These are phyloP conservation scores for Zosterops borbonicus DNA, from an alignment of 2,113 vertebrate genomes.

Conservation along the genomic window DNA sequence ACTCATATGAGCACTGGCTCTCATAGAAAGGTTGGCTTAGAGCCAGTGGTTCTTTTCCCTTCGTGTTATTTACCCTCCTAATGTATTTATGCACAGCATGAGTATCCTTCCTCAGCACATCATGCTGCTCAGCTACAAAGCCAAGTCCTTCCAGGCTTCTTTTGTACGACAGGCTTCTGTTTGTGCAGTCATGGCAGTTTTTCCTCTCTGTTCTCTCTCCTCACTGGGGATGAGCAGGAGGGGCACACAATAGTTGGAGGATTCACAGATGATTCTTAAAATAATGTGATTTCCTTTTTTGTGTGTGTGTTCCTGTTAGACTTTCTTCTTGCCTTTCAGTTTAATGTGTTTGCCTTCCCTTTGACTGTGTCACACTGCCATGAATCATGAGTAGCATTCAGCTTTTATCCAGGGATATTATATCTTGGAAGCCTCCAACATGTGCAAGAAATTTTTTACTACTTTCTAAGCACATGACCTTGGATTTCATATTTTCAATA, in stretches of 20 bases:
- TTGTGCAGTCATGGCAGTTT: background rate
- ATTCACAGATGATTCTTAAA: background rate
- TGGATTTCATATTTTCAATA: background rate
- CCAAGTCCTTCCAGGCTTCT: background rate
- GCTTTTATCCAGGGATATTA: background rate
- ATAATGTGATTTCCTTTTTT: background rate
- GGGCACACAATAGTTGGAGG: background rate
- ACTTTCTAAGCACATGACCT: background rate
- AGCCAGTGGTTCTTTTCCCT: background rate
- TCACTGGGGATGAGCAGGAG: background rate
- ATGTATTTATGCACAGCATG: background rate
- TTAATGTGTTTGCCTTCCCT: background rate
- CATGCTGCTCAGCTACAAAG: background rate
- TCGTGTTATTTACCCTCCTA: background rate
- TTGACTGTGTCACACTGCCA: background rate
- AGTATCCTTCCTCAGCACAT: background rate
- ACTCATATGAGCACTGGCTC: background rate
- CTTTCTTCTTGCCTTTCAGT: background rate
- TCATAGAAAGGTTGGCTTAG: background rate
- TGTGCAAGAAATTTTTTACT: background rate
- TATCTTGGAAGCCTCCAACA: background rate
- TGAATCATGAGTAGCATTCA: background rate
- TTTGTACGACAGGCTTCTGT: background rate
- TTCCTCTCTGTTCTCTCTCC: background rate
- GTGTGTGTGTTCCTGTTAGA: background rate